Base-by-base conservation (phyloP, 2,888 invertebrate species). In the Pharmacophagus antenor region DNA sequence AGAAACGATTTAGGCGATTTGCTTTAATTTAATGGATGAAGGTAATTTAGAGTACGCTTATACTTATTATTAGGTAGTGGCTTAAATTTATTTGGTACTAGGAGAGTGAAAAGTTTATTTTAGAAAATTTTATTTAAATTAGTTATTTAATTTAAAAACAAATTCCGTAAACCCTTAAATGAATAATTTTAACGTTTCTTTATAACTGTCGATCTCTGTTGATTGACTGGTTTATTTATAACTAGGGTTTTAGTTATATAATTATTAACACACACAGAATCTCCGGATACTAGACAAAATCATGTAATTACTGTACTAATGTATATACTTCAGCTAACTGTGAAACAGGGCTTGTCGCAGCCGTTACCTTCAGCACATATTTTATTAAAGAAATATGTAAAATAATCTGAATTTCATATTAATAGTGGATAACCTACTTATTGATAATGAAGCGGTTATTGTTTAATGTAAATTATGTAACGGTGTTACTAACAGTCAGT, bases 341-440 rank as follows among this genome's bases (percentile, higher is more conserved):
- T 25, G 27, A 27, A 27, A 27, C 27, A 27, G 8, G 7, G 7
- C 27, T 27, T 27, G 27, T 27, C 10, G 27, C 27, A 27, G 8
- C 27, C 7, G 27, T 27, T 27, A 27, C 27, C 6, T 10, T 6
- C 1, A 27, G 7, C 27, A 27, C 6, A 27, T 27, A 27, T 15
- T 37, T 37, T 37, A 37, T 37, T 37, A 37, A 27, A 27, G 27
- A 44, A 54, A 23, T 18, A 7, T 20, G 2, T 25, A 15, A 25
- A 27, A 20, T 20, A 10, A 44, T 54, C 10, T 54, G 17, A 42
- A 53, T 44, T 41, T 23, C 18, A n/a, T 12, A 41, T 44, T 23
- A 25, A 27, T 12, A 25, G 6, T 21, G 42, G 44, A 53, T 54
- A 54, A 54, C 53, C 53, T 54, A 54, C 15, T 54, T 54, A 54